Conservation (phyloP, 2,888 invertebrate genomes). For the Ommatoiulus sabulosus region DNA sequence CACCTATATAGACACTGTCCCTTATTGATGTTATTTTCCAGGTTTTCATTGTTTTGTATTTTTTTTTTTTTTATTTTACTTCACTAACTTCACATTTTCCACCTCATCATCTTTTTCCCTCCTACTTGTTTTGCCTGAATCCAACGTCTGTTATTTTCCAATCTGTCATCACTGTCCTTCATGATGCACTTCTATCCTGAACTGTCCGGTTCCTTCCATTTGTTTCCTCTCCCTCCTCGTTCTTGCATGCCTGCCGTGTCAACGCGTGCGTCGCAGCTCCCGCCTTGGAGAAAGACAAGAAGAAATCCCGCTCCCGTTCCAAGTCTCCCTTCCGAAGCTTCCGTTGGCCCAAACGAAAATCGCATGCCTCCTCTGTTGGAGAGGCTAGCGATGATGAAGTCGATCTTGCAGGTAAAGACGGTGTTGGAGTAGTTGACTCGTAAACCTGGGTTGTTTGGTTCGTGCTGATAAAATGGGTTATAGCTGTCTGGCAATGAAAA, state of each 20-base stretch:
- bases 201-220: neutral
- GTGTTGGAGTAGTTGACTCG: neutral
- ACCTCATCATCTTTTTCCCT: neutral
- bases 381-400: slow-evolving; percentile 79
- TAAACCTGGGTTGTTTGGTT: neutral
- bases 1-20: neutral
- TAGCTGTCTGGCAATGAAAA: too few relatives aligned
- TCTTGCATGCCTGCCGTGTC: slow-evolving; percentile 17
- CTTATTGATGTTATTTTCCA: neutral
- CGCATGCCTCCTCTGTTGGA: slow-evolving; percentile 61
- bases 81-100: slow-evolving; percentile 36
- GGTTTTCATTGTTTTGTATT: neutral
- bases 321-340: slow-evolving; percentile 95
- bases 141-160: neutral
- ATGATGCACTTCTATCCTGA: neutral
- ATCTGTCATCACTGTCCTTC: neutral
- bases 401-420: slow-evolving; percentile 69
- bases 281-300: slow-evolving; percentile 63
- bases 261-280: slow-evolving; percentile 61
- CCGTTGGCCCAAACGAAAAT: slow-evolving; percentile 81
- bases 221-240: neutral
- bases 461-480: neutral
- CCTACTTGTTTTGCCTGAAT: neutral
- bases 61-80: slow-evolving; percentile 50
- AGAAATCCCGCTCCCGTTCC: slow-evolving; percentile 83